Evolutionary conservation across 2,113 vertebrate species (phyloP), one percentile per base, ranked within the genome.

Genomic region (Periophthalmus modestus): DNA sequence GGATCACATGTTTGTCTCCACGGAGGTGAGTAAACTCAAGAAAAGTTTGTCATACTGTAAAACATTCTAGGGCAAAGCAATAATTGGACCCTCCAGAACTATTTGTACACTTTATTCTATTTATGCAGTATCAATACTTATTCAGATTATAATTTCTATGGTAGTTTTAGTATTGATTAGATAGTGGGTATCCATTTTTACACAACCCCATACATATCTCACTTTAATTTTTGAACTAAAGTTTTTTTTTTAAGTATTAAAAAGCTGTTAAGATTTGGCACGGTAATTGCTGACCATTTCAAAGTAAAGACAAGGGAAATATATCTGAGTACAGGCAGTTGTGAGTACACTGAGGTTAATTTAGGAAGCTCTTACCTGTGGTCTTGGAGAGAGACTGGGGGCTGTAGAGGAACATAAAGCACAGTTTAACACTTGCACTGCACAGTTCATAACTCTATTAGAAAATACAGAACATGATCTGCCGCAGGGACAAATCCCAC

Each of bases 341-440:
- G 34, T 19, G 61, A n/a, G 61, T 16, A 18, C 10, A 62, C 59
- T 16, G 28, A 62, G 18, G 28, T 33, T 33, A 65, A 39, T n/a
- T 39, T 39, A 65, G 19, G 34, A 65, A 16, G 62, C 62, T 73
- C 91, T 92, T 81, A 95, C 94, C 93, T 94, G 93, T 75, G 92
- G 90, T 88, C 92, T 89, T 18, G 92, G 84, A 34, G 93, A 88
- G 80, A 92, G 88, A 83, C 92, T 91, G 4, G 92, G 88, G 72
- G 93, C 93, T 94, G 70, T 2, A 66, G 72, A 77, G 71, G 84
- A 81, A 82, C 85, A 72, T 34, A 86, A 82, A 88, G 46, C 69
- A 46, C 2, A 43, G 58, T 81, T 85, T 62, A 82, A 73, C 61
- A 68, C 69, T 82, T 83, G 24, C 74, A 84, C 66, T 69, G 50